Base-by-base conservation (phyloP, 1,140 invertebrate genomes). In the Zaprionus inermis region DNA sequence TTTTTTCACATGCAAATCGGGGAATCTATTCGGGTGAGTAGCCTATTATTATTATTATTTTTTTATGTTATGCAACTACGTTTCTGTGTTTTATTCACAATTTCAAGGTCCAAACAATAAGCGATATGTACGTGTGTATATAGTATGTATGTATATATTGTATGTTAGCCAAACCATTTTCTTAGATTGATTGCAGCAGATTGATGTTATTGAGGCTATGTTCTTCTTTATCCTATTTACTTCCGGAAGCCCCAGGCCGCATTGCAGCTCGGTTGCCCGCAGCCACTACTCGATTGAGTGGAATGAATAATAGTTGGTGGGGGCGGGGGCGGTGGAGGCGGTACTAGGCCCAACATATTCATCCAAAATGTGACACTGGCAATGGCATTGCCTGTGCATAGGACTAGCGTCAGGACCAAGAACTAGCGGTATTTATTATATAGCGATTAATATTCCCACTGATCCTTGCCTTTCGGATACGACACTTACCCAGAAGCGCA, bases 401-500 rank as follows among this genome's bases (percentile, higher is more conserved):
- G 28, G 14, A 34, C 51, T 41, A 85, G 32, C 1, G 55, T 20
- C 1, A 86, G 32, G 12, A 72, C n/a, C 7, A 76, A 11, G 32
- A 72, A 28, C 78, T 85, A 22, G 5, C 22, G 24, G 2, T 3
- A 30, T 16, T 20, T 52, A 6, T 52, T n/a, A n/a, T n/a, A n/a
- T n/a, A n/a, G n/a, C 14, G 14, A 54, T 14, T 22, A 30, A 10
- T 18, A 55, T 24, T 28, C 44, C 12, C 7, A 46, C 5, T 14
- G 14, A 2, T 11, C 10, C 46, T 16, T 5, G 4, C 9, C 4
- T 18, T 49, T 11, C 2, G 3, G 9, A 3, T 44, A 16, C 24
- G 5, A 28, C 3, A 41, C 73, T 68, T 52, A 84, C 77, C 57
- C 72, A 41, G 6, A 77, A 18, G 16, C 73, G 73, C 34, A 71